phyloP scores from a whole-genome alignment of 2,888 invertebrate genomes.

The Dichetophora obliterata region DNA sequence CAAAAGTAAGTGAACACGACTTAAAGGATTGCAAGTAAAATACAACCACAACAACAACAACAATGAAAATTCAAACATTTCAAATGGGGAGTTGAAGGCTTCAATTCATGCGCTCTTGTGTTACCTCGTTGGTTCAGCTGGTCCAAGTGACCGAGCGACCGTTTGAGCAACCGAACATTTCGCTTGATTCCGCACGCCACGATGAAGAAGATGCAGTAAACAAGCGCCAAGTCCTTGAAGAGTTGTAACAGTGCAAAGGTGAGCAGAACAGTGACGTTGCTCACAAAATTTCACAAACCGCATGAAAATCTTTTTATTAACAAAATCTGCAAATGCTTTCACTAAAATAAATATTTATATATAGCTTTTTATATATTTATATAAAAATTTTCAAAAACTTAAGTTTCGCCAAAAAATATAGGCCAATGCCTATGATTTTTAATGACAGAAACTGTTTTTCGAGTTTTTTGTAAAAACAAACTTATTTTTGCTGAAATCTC shows the following conservation, averaged over 20 bases:
- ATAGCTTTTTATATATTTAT: no score
- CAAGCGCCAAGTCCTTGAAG: slow-evolving; percentile 5
- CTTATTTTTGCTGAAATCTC: no score
- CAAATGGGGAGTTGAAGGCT: slow-evolving; percentile 22
- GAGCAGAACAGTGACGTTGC: neutral
- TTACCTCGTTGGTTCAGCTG: neutral
- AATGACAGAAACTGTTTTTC: no score
- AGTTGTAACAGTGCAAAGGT: neutral
- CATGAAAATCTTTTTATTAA: no score
- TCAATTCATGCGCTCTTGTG: slow-evolving; percentile 17
- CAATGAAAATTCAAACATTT: neutral
- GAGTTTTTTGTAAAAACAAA: no score
- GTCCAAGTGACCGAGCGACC: neutral
- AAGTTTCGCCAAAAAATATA: no score
- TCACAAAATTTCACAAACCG: no score
- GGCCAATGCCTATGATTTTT: no score
- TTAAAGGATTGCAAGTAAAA: neutral
- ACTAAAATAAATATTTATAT: no score
- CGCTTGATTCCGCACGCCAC: neutral
- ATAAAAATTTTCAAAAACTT: no score
- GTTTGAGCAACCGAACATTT: neutral
- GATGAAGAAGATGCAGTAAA: slow-evolving; percentile 12
- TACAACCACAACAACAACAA: neutral
- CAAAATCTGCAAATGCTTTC: no score
- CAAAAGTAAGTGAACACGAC: neutral